Evolutionary conservation across 2,888 invertebrate species (phyloP), one percentile per base, ranked within the genome.

Genomic region (Caenorhabditis imperialis): DNA sequence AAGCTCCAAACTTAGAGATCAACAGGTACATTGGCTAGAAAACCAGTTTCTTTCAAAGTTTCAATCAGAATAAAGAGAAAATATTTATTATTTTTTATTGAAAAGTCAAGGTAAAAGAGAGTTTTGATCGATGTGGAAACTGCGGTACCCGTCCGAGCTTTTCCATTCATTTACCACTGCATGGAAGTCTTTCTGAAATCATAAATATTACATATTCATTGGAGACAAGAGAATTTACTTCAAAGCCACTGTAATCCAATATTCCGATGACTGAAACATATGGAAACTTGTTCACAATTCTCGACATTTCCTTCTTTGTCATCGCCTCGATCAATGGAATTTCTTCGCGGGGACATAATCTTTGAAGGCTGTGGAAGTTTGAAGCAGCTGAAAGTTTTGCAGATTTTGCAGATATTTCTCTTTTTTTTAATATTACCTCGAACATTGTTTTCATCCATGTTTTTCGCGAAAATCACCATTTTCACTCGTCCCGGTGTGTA

Each of bases 251-350:
- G 3, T 35, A 54, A 44, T 75, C 63, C 20, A 78, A 8, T 1
- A 81, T 18, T 2, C 75, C 81, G 20, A 81, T 38, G 12, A 70
- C 60, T 20, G 40, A 55, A 14, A 71, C 69, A 40, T 78, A 78
- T 5, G 81, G 81, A 44, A 58, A 71, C 40, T 81, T 81, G 16
- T 76, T 61, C 40, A 73, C 54, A 14, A 54, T 38, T 48, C 67
- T 47, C 8, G 72, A 69, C 44, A 81, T 38, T 20, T 48, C 51
- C 20, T 62, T 71, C 42, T 72, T 77, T 10, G 78, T 73, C n/a
- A 65, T 35, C 12, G 47, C 69, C 10, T 51, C 38, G 7, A 74
- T 45, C 16, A 74, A 2, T 8, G 74, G 74, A 27, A 69, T 69
- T 6, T 22, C 18, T 8, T 35, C 37, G 8, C 16, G 5, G 0